Conservation (phyloP, 2,888 invertebrate species). For the Onchidella celtica region DNA sequence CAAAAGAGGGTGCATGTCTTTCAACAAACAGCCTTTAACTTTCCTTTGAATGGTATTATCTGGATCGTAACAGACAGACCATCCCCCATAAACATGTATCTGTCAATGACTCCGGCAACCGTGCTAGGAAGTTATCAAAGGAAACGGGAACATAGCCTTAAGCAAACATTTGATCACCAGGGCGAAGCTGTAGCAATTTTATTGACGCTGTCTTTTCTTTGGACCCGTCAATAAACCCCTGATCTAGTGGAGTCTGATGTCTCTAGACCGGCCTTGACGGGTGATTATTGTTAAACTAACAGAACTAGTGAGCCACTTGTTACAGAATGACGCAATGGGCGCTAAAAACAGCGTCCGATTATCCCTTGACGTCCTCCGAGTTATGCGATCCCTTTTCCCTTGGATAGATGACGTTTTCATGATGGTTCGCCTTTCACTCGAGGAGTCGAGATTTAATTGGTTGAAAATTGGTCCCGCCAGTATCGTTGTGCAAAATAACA, state of each 20-base stretch:
- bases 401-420: not conserved
- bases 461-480: constrained; percentile 21
- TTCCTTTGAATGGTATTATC: too few species aligned
- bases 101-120: too few species aligned
- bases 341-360: not conserved
- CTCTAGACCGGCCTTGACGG: too few species aligned
- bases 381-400: not conserved
- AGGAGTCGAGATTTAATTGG: not conserved
- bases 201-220: too few species aligned
- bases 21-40: too few species aligned
- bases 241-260: not conserved
- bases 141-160: too few species aligned
- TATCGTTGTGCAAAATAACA: not conserved
- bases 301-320: not conserved
- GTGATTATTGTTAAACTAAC: constrained; percentile 1
- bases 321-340: not conserved
- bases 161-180: too few species aligned
- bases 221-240: not conserved
- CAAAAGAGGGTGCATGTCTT: too few species aligned
- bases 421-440: not conserved
- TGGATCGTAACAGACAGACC: too few species aligned
- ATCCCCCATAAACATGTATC: too few species aligned
- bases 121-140: too few species aligned
- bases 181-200: too few species aligned
- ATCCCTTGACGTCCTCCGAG: not conserved